Evolutionary conservation across 2,888 invertebrate genomes (phyloP), one percentile per base, ranked within the genome.

Genomic region (Limulus polyphemus): DNA sequence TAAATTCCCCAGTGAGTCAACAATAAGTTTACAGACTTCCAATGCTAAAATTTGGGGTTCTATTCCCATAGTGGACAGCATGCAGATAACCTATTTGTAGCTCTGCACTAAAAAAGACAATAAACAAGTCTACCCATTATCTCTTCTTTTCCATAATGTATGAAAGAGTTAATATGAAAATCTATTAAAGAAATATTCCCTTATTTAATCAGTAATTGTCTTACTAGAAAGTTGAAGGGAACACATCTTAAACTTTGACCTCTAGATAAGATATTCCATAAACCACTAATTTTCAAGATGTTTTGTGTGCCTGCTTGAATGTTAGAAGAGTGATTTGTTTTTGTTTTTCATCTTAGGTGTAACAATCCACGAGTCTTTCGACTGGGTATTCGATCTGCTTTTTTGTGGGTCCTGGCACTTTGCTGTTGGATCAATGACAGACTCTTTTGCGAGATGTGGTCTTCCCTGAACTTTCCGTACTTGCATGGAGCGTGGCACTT

Each of bases 401-500:
- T 82, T 0, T 81, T 86, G 32, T 85, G 84, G 81, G 72, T 83
- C 14, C 74, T 86, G 17, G 88, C 88, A 0, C 83, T 87, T 14
- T 80, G 83, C 70, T 86, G 86, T 73, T 89, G 89, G 89, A 77
- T 88, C 51, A 83, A 85, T 72, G 89, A 88, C 77, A 80, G 87
- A 10, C 76, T 87, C 72, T 85, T 88, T 75, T 90, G 89, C 74
- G 86, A 88, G 70, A 82, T 84, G 16, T 88, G 87, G 87, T 82
- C 85, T 1, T 81, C 83, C 13, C 81, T 88, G 12, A 83, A 86
- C 77, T 87, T 90, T 71, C 88, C 88, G 0, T 89, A 89, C 76
- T 80, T 90, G 72, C 89, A 90, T 74, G 87, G 86, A 12, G 79
- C 88, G 16, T 90, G 89, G 89, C 89, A 90, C 74, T 78, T 90